Conservation (phyloP, 2,888 invertebrate genomes). For the Gryllus longicercus region DNA sequence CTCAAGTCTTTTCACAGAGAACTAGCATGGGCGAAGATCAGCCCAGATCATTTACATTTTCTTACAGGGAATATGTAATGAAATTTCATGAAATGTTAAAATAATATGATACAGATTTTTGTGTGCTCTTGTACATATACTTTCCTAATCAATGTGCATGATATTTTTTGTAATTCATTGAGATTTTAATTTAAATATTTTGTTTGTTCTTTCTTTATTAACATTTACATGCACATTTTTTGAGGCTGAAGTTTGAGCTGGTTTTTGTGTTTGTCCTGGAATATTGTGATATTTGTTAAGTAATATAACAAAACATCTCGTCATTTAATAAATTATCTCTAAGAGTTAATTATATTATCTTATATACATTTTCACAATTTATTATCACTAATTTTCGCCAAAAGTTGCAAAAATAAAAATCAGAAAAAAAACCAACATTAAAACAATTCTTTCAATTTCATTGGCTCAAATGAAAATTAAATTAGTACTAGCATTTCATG, state of each 20-base stretch:
- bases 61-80: background rate
- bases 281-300: background rate
- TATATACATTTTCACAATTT: too few relatives aligned
- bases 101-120: conserved; percentile 7
- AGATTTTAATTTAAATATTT: conserved; percentile 24
- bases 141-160: conserved; percentile 29
- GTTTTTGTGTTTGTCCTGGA: conserved; percentile 33
- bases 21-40: conserved; percentile 9
- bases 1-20: background rate
- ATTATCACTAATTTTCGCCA: too few relatives aligned
- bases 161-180: conserved; percentile 21
- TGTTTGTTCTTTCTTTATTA: conserved; percentile 27
- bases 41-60: background rate
- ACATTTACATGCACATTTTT: conserved; percentile 29
- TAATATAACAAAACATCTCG: background rate
- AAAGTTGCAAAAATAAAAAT: too few relatives aligned
- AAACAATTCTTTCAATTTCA: too few relatives aligned
- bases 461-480: too few relatives aligned
- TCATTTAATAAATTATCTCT: background rate
- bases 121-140: conserved; percentile 23
- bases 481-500: too few relatives aligned
- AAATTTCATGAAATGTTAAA: background rate
- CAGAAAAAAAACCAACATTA: conserved; percentile 21
- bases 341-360: too few relatives aligned
- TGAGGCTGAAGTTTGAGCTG: conserved; percentile 32